These are phyloP conservation scores for Apaloderma vittatum DNA, from an alignment of 2,113 vertebrate species.

Conservation along the genomic window DNA sequence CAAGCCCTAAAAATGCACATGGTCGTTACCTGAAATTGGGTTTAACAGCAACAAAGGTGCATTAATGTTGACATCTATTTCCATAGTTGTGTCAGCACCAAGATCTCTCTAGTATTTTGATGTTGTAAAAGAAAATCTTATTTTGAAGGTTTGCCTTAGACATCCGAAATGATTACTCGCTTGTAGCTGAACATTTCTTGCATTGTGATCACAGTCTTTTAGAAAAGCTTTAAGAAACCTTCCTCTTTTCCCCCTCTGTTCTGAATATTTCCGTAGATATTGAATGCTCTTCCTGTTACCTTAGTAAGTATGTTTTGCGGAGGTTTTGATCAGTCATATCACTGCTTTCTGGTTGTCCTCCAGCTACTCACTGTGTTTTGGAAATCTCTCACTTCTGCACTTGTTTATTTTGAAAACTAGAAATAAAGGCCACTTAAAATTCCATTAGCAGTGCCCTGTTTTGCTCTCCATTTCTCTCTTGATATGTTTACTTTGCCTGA, in stretches of 20 bases:
- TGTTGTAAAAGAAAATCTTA: background rate
- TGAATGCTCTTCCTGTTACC: background rate
- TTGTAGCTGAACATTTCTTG: conserved; percentile 1
- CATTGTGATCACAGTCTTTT: background rate
- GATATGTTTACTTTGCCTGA: background rate
- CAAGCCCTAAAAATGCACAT: background rate
- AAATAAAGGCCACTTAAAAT: background rate
- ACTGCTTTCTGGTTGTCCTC: conserved; percentile 8
- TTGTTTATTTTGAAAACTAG: conserved; percentile 2
- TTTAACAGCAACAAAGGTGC: background rate
- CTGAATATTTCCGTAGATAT: background rate
- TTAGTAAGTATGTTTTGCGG: background rate
- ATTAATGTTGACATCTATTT: background rate
- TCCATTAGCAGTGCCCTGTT: background rate
- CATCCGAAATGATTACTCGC: background rate
- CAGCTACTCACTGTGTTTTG: background rate
- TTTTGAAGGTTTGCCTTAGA: background rate
- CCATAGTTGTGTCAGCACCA: background rate
- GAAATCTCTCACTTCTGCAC: background rate
- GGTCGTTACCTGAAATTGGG: background rate
- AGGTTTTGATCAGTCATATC: background rate
- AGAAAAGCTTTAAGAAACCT: conserved; percentile 16
- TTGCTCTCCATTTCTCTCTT: background rate
- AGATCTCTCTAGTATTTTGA: background rate
- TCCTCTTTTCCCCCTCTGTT: background rate